Evolutionary conservation across 2,113 vertebrate species (phyloP).

Genomic region (Phalacrocorax brasilianus): DNA sequence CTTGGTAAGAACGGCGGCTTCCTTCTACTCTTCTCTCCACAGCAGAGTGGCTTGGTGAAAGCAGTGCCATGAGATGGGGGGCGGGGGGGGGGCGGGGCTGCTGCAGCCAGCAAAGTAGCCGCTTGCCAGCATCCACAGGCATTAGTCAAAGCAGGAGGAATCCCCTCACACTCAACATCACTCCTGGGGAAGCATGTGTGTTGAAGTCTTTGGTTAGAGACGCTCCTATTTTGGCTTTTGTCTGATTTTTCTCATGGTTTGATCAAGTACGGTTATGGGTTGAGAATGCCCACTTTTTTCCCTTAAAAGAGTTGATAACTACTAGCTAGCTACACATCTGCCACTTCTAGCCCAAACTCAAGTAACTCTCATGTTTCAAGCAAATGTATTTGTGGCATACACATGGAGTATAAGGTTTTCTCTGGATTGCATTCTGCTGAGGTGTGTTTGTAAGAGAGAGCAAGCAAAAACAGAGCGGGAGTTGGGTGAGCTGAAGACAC

Average conservation of each 20-base stretch:
- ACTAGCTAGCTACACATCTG: neutral
- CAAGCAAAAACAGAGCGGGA: rapidly evolving
- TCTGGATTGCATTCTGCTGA: neutral
- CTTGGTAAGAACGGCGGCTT: neutral
- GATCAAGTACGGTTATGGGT: neutral
- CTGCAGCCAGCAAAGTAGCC: neutral
- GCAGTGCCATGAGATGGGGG: neutral
- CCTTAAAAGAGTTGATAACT: neutral
- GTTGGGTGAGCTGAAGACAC: neutral
- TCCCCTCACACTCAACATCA: rapidly evolving
- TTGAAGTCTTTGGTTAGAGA: neutral
- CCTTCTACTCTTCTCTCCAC: neutral
- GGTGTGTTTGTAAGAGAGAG: neutral
- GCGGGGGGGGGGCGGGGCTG: neutral
- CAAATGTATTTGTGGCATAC: neutral
- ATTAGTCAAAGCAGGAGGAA: neutral
- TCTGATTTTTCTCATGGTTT: neutral
- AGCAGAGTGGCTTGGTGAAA: neutral
- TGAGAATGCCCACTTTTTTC: neutral
- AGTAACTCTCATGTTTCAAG: neutral
- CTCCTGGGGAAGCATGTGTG: neutral
- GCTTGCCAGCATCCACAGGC: neutral
- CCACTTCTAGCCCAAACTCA: neutral
- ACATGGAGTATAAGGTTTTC: rapidly evolving
- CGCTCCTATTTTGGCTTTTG: neutral